A percentile compares a stretch with the other conserved stretches of the same genome.
phyloP scores from a whole-genome alignment of 2,888 invertebrate species.

The Conus canariensis region DNA sequence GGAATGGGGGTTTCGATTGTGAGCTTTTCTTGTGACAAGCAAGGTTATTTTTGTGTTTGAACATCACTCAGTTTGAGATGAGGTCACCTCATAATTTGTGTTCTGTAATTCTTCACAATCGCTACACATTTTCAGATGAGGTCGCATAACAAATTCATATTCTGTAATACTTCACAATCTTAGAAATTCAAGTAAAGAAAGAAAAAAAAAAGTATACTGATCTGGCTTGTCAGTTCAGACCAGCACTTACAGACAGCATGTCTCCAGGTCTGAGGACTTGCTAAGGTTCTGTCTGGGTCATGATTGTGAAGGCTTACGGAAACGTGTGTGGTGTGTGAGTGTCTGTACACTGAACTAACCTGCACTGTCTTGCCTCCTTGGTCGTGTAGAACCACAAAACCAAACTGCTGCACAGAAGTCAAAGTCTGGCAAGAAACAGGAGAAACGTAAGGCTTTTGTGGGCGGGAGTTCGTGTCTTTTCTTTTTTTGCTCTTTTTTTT shows the following conservation, averaged over 20 bases:
- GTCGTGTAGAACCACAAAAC: background rate
- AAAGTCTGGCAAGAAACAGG: slow-evolving; percentile 1
- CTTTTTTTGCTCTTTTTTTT: background rate
- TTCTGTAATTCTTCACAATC: no score
- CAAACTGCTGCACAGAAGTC: background rate
- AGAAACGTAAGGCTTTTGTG: slow-evolving; percentile 12
- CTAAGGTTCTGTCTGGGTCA: background rate
- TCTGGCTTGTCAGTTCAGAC: no score
- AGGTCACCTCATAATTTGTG: no score
- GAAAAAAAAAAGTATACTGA: no score
- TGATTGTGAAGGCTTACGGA: background rate
- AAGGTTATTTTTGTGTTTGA: no score
- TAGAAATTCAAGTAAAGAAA: background rate
- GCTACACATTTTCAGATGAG: background rate
- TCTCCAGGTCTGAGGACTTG: no score
- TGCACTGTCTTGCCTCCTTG: slow-evolving; percentile 6
- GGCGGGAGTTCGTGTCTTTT: background rate
- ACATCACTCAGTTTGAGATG: no score
- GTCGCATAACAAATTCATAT: background rate
- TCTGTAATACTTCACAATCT: background rate
- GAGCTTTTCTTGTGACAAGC: no score
- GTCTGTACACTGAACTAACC: slow-evolving; percentile 13
- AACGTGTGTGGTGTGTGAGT: background rate
- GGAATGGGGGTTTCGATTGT: no score
- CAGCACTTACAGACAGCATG: no score